These are phyloP conservation scores for Phainopepla nitens DNA, from an alignment of 2,113 vertebrate species.

Conservation along the genomic window DNA sequence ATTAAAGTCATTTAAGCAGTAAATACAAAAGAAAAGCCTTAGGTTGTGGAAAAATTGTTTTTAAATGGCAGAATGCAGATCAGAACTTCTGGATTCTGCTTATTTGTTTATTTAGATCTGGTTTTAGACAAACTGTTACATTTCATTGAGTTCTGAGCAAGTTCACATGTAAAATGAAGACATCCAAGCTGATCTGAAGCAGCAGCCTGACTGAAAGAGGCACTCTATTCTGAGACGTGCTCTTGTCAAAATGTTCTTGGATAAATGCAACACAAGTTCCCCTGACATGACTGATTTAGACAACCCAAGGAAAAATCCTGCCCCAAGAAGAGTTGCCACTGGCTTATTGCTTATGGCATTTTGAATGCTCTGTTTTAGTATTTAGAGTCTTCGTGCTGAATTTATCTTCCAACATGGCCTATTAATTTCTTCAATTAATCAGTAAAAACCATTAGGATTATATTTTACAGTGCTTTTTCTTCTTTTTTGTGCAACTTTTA, in stretches of 20 bases:
- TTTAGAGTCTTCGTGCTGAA: background rate
- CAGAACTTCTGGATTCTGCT: background rate
- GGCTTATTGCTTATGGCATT: background rate
- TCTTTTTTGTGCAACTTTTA: background rate
- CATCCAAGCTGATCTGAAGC: background rate
- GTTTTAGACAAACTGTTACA: background rate
- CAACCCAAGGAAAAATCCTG: background rate
- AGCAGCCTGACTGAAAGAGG: background rate
- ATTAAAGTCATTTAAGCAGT: background rate
- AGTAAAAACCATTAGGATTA: background rate
- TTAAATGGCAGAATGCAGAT: background rate
- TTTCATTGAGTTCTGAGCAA: background rate
- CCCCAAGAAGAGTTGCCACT: background rate
- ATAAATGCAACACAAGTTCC: background rate
- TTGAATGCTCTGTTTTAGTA: background rate
- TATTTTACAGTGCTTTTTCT: background rate
- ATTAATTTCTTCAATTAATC: background rate
- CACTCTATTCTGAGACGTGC: background rate
- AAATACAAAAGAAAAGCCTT: background rate
- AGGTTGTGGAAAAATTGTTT: background rate
- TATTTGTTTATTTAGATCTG: background rate
- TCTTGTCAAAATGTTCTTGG: background rate
- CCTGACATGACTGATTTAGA: background rate
- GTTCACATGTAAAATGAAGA: background rate
- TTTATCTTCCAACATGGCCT: background rate